These are phyloP conservation scores for Petrolisthes manimaculis DNA, from an alignment of 2,888 invertebrate species.

Conservation along the genomic window DNA sequence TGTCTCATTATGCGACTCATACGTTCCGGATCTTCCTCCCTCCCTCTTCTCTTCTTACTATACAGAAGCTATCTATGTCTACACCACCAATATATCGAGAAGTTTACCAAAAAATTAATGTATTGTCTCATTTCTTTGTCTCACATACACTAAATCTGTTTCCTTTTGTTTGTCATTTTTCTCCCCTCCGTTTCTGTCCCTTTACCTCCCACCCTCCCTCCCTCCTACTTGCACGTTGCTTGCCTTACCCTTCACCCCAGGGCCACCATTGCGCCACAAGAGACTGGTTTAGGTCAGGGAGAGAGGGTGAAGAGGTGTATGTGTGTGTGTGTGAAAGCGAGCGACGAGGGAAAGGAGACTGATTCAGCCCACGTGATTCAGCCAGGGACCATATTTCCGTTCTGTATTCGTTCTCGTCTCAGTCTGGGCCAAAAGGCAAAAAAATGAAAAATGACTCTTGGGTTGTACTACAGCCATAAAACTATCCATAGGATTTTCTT, in stretches of 20 bases:
- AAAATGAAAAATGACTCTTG: not conserved
- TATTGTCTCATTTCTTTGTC: not conserved
- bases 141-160: not conserved
- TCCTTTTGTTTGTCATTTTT: conserved; percentile 2
- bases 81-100: not conserved
- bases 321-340: not conserved
- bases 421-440: not conserved
- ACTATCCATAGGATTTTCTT: no score
- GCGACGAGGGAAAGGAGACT: not conserved
- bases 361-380: no score
- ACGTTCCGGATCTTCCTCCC: not conserved
- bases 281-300: not conserved
- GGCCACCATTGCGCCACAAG: not conserved
- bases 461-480: not conserved
- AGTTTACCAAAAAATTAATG: not conserved
- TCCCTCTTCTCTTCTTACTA: not conserved
- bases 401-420: no score
- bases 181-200: conserved; percentile 17
- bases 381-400: not conserved
- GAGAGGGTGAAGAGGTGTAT: not conserved
- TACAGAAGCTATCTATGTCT: not conserved
- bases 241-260: not conserved
- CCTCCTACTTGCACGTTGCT: not conserved
- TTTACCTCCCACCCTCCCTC: conserved; percentile 13
- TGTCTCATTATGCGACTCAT: not conserved